Percentiles rank a stretch among this genome's conserved stretches.
phyloP scores from a whole-genome alignment of 2,797 vertebrate species.

The Epinephelus coioides region DNA sequence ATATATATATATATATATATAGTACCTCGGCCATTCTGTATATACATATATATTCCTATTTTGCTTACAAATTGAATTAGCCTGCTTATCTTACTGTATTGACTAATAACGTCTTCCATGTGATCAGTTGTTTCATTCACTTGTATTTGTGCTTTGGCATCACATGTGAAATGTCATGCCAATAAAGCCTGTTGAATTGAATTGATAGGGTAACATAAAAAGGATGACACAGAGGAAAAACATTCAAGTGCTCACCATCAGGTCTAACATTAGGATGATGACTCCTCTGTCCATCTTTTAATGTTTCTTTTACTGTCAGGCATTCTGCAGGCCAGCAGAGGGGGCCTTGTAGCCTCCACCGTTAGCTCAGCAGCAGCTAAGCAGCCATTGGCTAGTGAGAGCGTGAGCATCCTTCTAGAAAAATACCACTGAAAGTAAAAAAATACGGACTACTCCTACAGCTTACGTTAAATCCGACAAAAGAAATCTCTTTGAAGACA shows the following conservation, averaged over 20 bases:
- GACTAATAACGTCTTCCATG: no score
- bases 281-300: neutral
- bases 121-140: no score
- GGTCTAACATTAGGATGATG: neutral
- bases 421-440: constrained; percentile 62
- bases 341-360: constrained; percentile 75
- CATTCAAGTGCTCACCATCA: neutral
- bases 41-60: no score
- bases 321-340: constrained; percentile 34
- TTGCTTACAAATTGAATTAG: no score
- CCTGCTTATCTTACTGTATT: no score
- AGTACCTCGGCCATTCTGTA: no score
- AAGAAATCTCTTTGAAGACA: constrained; percentile 81
- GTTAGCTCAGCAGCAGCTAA: constrained; percentile 66
- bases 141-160: no score
- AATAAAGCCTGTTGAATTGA: no score
- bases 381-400: constrained; percentile 62
- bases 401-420: constrained; percentile 76
- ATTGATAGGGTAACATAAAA: neutral
- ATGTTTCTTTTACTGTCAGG: constrained; percentile 56
- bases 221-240: neutral
- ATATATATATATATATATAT: no score
- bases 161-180: no score
- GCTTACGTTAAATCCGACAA: constrained; percentile 42
- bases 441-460: constrained; percentile 47